Conservation (phyloP, 2,113 vertebrate genomes). For the Ardeotis arabs region DNA sequence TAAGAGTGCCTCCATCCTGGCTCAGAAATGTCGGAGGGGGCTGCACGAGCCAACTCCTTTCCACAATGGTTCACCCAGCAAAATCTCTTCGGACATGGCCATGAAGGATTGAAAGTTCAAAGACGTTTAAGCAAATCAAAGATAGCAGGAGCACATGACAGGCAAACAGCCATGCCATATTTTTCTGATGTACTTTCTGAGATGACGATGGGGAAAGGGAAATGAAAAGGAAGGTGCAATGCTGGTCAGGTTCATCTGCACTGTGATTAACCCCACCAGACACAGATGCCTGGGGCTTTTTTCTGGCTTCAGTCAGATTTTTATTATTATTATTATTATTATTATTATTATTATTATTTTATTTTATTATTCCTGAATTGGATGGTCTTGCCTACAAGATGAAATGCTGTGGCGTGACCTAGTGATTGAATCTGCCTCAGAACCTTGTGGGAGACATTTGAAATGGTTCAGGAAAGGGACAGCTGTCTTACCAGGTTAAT, state of each 20-base stretch:
- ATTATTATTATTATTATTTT: neutral
- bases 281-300: neutral
- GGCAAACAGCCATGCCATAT: neutral
- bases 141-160: neutral
- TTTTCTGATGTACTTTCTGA: neutral
- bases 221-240: neutral
- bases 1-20: neutral
- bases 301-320: neutral
- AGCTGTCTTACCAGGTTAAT: neutral
- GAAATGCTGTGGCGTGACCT: neutral
- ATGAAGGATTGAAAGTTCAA: neutral
- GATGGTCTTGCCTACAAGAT: neutral
- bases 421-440: neutral
- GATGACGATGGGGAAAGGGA: neutral
- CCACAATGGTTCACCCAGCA: neutral
- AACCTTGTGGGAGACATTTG: neutral
- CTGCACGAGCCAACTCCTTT: neutral
- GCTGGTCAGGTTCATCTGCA: neutral
- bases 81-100: neutral
- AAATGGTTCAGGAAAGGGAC: neutral
- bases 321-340: neutral
- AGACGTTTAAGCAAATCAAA: conserved; percentile 20
- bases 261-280: neutral
- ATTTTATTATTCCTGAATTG: neutral
- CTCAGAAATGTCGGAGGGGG: neutral